phyloP scores from a whole-genome alignment of 2,113 vertebrate species.

The Cololabis saira region DNA sequence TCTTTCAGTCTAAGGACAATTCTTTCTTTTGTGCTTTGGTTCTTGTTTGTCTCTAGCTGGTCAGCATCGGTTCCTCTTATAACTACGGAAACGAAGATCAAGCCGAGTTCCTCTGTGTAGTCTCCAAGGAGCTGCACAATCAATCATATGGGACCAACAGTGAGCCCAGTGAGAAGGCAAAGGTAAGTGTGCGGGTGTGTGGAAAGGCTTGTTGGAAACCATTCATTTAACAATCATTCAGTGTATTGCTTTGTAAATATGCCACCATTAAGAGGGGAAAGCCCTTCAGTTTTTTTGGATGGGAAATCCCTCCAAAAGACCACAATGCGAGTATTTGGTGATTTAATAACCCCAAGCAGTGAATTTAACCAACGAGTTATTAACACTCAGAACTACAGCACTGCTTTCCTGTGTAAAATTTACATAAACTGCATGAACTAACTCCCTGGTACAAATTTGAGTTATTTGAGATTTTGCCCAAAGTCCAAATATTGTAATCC shows the following conservation, averaged over 20 bases:
- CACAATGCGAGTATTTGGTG: background rate
- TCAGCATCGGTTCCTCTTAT: conserved; percentile 98
- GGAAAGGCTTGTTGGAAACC: conserved; percentile 22
- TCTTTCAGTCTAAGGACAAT: background rate
- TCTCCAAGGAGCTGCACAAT: conserved; percentile 98
- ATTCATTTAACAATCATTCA: conserved; percentile 50
- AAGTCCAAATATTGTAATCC: conserved; percentile 22
- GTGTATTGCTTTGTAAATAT: conserved; percentile 38
- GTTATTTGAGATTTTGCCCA: conserved; percentile 17
- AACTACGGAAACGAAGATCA: conserved; percentile 99
- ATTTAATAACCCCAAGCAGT: no score
- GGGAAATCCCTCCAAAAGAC: conserved; percentile 48
- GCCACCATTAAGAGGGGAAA: conserved; percentile 25
- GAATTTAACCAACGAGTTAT: no score
- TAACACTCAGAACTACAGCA: no score
- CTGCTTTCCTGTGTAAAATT: no score
- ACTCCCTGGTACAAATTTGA: background rate
- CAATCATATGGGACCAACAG: conserved; percentile 91
- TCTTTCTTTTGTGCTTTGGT: conserved; percentile 30
- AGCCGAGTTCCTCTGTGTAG: conserved; percentile 97
- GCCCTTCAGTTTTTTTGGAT: conserved; percentile 60
- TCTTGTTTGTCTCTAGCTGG: conserved; percentile 81
- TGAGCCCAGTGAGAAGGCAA: conserved; percentile 97
- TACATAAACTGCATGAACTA: no score
- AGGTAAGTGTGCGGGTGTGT: conserved; percentile 81